phyloP scores from a whole-genome alignment of 2,113 vertebrate genomes.

The Myotis davidii region DNA sequence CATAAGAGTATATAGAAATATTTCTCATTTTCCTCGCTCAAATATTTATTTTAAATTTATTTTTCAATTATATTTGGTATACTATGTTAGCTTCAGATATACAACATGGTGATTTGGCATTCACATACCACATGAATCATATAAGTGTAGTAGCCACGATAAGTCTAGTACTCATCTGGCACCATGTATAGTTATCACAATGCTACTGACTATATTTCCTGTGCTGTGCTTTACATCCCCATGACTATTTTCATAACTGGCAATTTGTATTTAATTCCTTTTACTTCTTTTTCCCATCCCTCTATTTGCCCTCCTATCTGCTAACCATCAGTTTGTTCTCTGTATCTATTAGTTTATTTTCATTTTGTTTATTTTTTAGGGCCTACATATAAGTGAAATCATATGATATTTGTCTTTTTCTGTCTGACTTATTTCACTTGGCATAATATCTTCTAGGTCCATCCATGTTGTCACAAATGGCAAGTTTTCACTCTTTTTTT shows the following conservation, averaged over 20 bases:
- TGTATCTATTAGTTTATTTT: neutral
- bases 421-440: neutral
- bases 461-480: neutral
- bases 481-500: neutral
- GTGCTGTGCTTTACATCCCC: neutral
- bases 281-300: neutral
- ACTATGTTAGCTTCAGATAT: neutral
- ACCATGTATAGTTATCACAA: neutral
- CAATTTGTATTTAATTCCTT: neutral
- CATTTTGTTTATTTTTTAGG: neutral
- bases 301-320: neutral
- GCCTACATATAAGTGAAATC: neutral
- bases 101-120: neutral
- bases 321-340: neutral
- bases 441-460: neutral
- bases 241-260: neutral
- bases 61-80: neutral
- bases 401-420: neutral
- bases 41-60: neutral
- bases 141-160: neutral
- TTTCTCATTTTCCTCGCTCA: neutral
- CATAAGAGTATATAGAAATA: neutral
- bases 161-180: neutral
- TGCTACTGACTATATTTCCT: neutral
- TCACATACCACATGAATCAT: neutral